Percentiles rank a stretch among this genome's conserved stretches.
These are phyloP conservation scores for human (Homo sapiens) DNA, from an alignment of 2,113 vertebrate genomes.

Conservation along the genomic window GRCh38 chr7:15798001-15798500, in stretches of 20 bases:
- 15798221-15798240: neutral
- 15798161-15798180: neutral
- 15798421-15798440: neutral
- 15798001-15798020: neutral
- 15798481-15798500: neutral
- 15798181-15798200: neutral
- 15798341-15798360: neutral
- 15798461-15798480: neutral
- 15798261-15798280: neutral
- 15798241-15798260: neutral
- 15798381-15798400: neutral
- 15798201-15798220: neutral
- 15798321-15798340: neutral
- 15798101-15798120: neutral
- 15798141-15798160: neutral
- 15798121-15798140: neutral
- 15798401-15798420: conserved; percentile 10
- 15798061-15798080: neutral
- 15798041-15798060: neutral
- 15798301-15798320: neutral
- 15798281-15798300: neutral
- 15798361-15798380: neutral
- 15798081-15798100: neutral
- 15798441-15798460: neutral
- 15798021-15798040: neutral